Conservation (phyloP, 2,113 vertebrate genomes). For the Dromiciops gliroides region DNA sequence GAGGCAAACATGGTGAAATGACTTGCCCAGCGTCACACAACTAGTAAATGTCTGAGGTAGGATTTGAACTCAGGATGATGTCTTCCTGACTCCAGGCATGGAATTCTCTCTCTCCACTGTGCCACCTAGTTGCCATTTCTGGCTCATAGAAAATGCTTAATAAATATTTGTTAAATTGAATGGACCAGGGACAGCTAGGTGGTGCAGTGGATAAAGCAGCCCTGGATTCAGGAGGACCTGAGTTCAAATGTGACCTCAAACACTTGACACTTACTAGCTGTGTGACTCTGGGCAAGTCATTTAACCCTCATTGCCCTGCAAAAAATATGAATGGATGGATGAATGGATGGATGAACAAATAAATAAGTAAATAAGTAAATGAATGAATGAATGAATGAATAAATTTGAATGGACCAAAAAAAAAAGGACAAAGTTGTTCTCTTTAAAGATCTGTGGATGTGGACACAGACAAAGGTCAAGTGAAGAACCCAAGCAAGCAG, state of each 20-base stretch:
- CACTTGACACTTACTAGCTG: too few species aligned
- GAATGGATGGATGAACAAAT: too few species aligned
- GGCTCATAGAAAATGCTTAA: background rate
- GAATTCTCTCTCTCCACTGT: background rate
- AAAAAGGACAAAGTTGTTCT: background rate
- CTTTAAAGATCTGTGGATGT: background rate
- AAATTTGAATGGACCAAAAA: background rate
- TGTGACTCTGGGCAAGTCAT: too few species aligned
- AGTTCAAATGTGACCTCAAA: too few species aligned
- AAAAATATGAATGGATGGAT: too few species aligned
- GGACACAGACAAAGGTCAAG: background rate
- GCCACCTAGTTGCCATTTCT: background rate
- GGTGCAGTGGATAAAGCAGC: too few species aligned
- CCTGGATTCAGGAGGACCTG: too few species aligned
- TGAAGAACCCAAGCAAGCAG: background rate
- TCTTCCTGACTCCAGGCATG: background rate
- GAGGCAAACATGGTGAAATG: background rate
- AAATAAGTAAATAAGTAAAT: too few species aligned
- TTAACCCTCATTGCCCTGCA: too few species aligned
- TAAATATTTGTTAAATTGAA: background rate
- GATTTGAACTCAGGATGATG: background rate
- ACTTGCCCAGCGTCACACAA: background rate
- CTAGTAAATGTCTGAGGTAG: background rate
- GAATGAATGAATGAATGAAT: too few species aligned
- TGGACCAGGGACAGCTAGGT: background rate